phyloP scores from a whole-genome alignment of 2,797 vertebrate genomes.

The Neopelma chrysocephalum region DNA sequence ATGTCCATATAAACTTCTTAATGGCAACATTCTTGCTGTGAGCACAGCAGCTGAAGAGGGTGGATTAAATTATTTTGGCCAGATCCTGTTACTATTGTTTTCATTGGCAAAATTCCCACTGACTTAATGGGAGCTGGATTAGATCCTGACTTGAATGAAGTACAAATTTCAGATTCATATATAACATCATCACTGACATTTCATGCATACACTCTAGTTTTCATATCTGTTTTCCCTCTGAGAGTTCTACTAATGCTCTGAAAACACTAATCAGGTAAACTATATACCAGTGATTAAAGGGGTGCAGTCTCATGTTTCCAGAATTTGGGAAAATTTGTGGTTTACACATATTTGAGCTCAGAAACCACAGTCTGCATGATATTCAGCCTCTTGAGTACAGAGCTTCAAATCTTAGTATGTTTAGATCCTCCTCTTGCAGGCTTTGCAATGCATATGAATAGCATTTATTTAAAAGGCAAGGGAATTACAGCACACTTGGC shows the following conservation, averaged over 20 bases:
- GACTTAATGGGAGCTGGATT: constrained; percentile 60
- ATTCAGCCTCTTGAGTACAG: background rate
- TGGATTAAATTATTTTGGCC: constrained; percentile 68
- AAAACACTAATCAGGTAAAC: background rate
- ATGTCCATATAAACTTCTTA: constrained; percentile 67
- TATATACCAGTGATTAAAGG: background rate
- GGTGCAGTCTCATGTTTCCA: background rate
- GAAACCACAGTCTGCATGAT: background rate
- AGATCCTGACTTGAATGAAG: constrained; percentile 55
- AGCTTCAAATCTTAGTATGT: background rate
- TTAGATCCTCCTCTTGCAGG: background rate
- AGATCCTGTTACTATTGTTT: constrained; percentile 64
- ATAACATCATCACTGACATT: constrained; percentile 38
- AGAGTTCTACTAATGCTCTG: constrained; percentile 2
- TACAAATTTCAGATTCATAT: constrained; percentile 46
- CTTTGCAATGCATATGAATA: background rate
- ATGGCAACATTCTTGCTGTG: constrained; percentile 52
- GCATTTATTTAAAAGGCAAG: constrained; percentile 23
- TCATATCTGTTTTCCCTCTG: constrained; percentile 12
- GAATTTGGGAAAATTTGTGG: background rate
- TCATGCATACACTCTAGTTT: background rate
- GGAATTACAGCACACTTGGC: background rate
- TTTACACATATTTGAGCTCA: constrained; percentile 1
- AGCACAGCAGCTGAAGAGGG: constrained; percentile 62
- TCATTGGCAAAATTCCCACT: constrained; percentile 52